A percentile compares a stretch with the other conserved stretches of the same genome.
phyloP scores from a whole-genome alignment of 2,113 vertebrate genomes.

The Acrocephalus kingi region DNA sequence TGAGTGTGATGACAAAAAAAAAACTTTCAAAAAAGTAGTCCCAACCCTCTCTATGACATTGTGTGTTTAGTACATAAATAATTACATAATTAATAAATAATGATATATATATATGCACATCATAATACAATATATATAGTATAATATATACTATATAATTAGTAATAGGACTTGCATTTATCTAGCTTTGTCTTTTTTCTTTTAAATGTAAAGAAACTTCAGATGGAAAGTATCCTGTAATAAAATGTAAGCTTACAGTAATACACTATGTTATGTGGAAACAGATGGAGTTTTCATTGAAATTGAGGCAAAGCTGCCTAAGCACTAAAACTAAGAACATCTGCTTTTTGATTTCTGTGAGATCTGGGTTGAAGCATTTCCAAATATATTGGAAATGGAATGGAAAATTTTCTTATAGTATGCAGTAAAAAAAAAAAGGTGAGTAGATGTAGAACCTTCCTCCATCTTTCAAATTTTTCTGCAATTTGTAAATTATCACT shows the following conservation, averaged over 20 bases:
- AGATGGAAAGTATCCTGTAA: slow-evolving; percentile 28
- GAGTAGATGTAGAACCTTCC: neutral
- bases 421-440: neutral
- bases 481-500: neutral
- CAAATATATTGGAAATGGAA: neutral
- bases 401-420: neutral
- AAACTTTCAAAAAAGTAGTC: neutral
- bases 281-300: slow-evolving; percentile 51
- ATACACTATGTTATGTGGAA: neutral
- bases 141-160: neutral
- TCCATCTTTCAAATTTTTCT: neutral
- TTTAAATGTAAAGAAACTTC: neutral
- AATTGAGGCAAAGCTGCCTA: slow-evolving; percentile 25
- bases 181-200: slow-evolving; percentile 9
- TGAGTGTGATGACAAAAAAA: neutral
- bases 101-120: neutral
- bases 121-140: neutral
- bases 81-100: neutral
- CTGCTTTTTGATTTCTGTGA: slow-evolving; percentile 30
- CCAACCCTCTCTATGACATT: neutral
- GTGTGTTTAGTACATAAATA: neutral
- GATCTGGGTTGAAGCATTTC: slow-evolving; percentile 17
- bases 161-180: neutral
- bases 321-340: slow-evolving; percentile 29
- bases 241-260: slow-evolving; percentile 27